Conservation (phyloP, 2,797 vertebrate species). For the Karalla daura region DNA sequence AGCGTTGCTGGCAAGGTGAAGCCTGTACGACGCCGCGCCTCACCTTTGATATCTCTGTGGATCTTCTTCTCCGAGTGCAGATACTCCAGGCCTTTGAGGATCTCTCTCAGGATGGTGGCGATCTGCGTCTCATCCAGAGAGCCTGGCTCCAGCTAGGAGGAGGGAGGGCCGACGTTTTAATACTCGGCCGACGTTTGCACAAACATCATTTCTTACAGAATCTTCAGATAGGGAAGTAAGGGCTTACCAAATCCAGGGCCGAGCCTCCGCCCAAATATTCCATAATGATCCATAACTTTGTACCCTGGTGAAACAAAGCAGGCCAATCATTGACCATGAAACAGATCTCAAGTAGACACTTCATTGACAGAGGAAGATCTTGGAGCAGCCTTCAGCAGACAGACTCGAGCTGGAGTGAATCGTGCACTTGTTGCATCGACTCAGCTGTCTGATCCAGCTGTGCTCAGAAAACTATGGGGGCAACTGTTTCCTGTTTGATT, state of each 20-base stretch:
- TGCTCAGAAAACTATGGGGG: background rate
- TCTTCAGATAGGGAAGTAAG: no score
- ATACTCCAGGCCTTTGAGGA: conserved; percentile 97
- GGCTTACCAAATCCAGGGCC: conserved; percentile 95
- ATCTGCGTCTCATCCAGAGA: conserved; percentile 95
- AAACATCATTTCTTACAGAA: no score
- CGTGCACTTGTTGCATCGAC: background rate
- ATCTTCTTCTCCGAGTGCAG: conserved; percentile 99
- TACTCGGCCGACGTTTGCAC: no score
- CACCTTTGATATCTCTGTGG: conserved; percentile 99
- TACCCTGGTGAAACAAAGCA: conserved; percentile 86
- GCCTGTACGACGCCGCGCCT: no score
- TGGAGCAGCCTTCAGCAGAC: background rate
- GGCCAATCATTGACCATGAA: background rate
- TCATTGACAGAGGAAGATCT: background rate
- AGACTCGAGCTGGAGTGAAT: background rate
- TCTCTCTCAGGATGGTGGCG: conserved; percentile 96
- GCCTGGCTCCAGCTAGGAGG: conserved; percentile 91
- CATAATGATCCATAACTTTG: conserved; percentile 99
- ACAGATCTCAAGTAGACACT: background rate
- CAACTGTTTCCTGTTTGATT: background rate
- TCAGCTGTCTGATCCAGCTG: background rate
- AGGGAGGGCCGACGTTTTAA: no score
- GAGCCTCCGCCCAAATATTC: conserved; percentile 98
- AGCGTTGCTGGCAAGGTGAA: conserved; percentile 1